Conservation (phyloP, 2,797 vertebrate species). For the Gallinago stenura region DNA sequence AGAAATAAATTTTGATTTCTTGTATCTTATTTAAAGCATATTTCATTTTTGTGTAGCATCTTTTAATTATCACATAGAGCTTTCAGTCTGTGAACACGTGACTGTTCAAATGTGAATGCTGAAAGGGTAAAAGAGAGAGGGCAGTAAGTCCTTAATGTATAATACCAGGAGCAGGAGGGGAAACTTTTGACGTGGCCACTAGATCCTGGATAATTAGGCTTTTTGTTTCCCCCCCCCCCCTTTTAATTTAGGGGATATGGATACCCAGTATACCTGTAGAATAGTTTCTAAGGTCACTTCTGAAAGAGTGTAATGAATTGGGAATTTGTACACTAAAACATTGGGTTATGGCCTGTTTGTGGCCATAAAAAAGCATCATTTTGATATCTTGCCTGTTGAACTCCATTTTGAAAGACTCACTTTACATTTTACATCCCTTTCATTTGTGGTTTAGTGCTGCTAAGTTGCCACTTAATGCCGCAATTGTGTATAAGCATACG, state of each 20-base stretch:
- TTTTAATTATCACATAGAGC: neutral
- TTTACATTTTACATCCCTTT: conserved; percentile 26
- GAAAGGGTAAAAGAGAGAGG: neutral
- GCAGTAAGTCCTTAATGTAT: neutral
- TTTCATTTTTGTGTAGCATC: neutral
- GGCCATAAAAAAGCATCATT: neutral
- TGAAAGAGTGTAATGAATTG: neutral
- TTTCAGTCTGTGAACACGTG: neutral
- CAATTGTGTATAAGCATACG: neutral
- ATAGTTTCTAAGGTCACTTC: neutral
- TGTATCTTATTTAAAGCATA: neutral
- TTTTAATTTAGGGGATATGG: neutral
- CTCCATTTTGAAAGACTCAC: neutral
- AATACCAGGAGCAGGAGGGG: neutral
- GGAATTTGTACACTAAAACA: neutral
- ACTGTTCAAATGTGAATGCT: neutral
- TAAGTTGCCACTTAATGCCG: neutral
- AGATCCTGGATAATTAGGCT: neutral
- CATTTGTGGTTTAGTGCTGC: conserved; percentile 9
- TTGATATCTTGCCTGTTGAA: conserved; percentile 12
- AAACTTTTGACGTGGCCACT: neutral
- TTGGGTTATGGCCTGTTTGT: neutral
- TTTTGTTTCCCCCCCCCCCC: rapidly evolving
- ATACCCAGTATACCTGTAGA: neutral
- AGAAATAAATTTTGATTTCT: neutral